A percentile compares a stretch with the other conserved stretches of the same genome.
Evolutionary conservation across 2,797 vertebrate genomes (phyloP).

Genomic region (Tauraco hartlaubi): DNA sequence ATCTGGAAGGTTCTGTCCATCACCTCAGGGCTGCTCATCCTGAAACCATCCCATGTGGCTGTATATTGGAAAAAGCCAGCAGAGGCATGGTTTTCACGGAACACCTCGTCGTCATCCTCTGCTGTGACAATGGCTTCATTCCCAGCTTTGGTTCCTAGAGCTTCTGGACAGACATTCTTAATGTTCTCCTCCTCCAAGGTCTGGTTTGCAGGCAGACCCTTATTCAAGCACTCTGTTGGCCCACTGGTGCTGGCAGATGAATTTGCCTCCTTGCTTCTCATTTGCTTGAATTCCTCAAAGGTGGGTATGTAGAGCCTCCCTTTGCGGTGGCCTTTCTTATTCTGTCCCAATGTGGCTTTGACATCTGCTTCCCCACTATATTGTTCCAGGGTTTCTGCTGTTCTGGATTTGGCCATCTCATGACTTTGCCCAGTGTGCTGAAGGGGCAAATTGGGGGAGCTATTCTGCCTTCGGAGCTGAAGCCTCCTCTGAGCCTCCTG

Average conservation of each 20-base stretch:
- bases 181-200: neutral
- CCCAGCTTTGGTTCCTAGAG: neutral
- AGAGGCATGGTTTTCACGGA: constrained; percentile 35
- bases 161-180: neutral
- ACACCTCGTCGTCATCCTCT: constrained; percentile 45
- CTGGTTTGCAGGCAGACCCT: neutral
- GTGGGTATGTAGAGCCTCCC: constrained; percentile 88
- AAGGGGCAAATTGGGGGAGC: constrained; percentile 84
- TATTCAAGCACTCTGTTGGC: neutral
- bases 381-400: constrained; percentile 78
- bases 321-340: constrained; percentile 71
- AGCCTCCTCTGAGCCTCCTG: constrained; percentile 86
- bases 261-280: constrained; percentile 82
- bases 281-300: constrained; percentile 92
- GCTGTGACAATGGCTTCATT: neutral
- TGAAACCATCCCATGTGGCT: constrained; percentile 29
- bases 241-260: neutral
- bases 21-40: constrained; percentile 16
- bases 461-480: constrained; percentile 87
- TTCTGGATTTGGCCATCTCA: constrained; percentile 79
- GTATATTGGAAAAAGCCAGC: constrained; percentile 22
- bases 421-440: constrained; percentile 49
- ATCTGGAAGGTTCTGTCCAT: constrained; percentile 11
- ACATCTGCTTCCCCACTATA: neutral
- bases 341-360: constrained; percentile 21